Percentiles rank a stretch among this genome's conserved stretches.
These are phyloP conservation scores for Synergus itoensis DNA, from an alignment of 2,888 invertebrate species.

Conservation along the genomic window DNA sequence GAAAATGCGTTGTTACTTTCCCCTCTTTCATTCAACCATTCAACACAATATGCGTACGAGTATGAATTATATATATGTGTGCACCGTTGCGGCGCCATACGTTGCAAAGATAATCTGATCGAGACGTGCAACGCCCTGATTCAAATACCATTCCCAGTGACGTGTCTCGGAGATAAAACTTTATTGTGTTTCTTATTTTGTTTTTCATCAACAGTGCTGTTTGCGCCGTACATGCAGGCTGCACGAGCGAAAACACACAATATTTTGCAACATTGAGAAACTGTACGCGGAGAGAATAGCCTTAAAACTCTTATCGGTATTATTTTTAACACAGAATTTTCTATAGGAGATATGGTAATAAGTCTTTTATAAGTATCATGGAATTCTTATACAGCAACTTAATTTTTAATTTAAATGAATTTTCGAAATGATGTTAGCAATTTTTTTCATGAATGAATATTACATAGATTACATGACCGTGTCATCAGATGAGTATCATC, in stretches of 20 bases:
- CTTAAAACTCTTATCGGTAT: background rate
- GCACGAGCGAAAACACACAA: background rate
- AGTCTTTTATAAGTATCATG: no score
- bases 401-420: no score
- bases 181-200: background rate
- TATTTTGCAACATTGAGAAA: background rate
- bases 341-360: no score
- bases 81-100: background rate
- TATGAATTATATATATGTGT: background rate
- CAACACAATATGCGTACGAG: background rate
- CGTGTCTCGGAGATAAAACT: background rate
- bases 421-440: no score
- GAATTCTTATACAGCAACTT: no score
- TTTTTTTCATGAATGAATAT: background rate
- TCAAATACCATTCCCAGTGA: conserved; percentile 9
- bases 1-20: background rate
- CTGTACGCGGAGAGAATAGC: background rate
- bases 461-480: background rate
- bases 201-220: conserved; percentile 5
- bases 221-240: background rate
- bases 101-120: conserved; percentile 6
- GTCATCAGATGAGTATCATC: background rate
- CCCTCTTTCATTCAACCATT: conserved; percentile 6
- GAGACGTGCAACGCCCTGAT: conserved; percentile 14
- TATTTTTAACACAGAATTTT: no score